Percentiles rank a stretch among this genome's conserved stretches.
Conservation (phyloP, 92 coral and sea anemone genomes). For the Porites lobata region DNA sequence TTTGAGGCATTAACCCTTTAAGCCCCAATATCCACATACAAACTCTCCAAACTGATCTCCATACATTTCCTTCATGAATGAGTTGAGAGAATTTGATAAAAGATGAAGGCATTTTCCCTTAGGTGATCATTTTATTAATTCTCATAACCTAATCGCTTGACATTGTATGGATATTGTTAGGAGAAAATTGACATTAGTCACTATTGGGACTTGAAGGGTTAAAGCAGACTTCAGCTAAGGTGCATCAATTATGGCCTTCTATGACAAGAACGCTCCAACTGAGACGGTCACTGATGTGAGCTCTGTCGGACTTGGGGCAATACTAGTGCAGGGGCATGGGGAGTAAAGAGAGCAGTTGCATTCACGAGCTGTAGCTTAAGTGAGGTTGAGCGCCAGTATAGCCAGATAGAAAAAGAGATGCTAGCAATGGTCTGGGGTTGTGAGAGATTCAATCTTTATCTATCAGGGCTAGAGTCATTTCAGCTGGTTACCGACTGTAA, state of each 20-base stretch:
- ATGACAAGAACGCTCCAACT: not conserved
- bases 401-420: not conserved
- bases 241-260: slow-evolving; percentile 47
- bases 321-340: not conserved
- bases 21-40: not conserved
- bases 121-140: too few species aligned
- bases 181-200: too few species aligned
- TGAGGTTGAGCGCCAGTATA: not conserved
- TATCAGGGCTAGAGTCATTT: slow-evolving; percentile 11
- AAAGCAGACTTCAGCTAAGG: too few species aligned
- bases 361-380: not conserved
- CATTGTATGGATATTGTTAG: too few species aligned
- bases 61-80: too few species aligned
- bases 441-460: too few species aligned
- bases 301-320: not conserved
- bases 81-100: too few species aligned
- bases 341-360: slow-evolving; percentile 3
- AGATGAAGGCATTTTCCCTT: too few species aligned
- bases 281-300: slow-evolving; percentile 45
- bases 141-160: too few species aligned
- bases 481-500: not conserved
- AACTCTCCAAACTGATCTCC: not conserved
- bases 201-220: too few species aligned
- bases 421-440: not conserved
- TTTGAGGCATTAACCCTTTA: not conserved